These are phyloP conservation scores for Lineus longissimus DNA, from an alignment of 1,140 invertebrate species.

Conservation along the genomic window DNA sequence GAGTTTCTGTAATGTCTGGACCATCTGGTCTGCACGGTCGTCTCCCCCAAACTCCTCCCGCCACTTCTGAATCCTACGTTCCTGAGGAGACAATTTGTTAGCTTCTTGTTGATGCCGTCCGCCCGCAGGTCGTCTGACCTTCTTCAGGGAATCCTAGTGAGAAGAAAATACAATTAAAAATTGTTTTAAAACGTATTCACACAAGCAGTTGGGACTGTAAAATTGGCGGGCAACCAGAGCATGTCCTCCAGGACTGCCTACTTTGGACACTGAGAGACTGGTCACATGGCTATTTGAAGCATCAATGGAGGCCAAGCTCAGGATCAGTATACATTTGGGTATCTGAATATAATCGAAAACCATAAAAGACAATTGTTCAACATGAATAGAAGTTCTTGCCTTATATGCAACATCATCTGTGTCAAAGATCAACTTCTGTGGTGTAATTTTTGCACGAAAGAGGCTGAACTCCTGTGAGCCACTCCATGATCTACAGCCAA, in stretches of 20 bases:
- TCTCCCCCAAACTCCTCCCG: slow-evolving; percentile 30
- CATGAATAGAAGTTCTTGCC: slow-evolving; percentile 13
- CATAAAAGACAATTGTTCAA: no score
- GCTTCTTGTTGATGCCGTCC: slow-evolving; percentile 9
- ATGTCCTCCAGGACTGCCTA: not conserved
- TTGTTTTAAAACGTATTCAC: not conserved
- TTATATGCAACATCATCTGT: slow-evolving; percentile 29
- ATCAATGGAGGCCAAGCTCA: no score
- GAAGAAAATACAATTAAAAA: not conserved
- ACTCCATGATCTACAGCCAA: slow-evolving; percentile 12
- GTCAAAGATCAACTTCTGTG: slow-evolving; percentile 18
- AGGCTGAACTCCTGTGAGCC: not conserved
- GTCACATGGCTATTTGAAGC: no score
- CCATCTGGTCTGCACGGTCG: slow-evolving; percentile 27
- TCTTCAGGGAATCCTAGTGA: not conserved
- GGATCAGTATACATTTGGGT: no score
- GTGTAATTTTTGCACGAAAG: not conserved
- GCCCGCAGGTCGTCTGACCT: slow-evolving; percentile 3
- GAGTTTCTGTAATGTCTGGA: slow-evolving; percentile 27
- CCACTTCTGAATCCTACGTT: slow-evolving; percentile 19
- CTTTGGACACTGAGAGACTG: no score
- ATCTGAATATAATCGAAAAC: no score
- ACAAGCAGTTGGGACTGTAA: not conserved
- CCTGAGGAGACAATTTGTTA: slow-evolving; percentile 5
- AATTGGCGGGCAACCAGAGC: not conserved